Conservation (phyloP, 2,797 vertebrate species). For the Natrix natrix region DNA sequence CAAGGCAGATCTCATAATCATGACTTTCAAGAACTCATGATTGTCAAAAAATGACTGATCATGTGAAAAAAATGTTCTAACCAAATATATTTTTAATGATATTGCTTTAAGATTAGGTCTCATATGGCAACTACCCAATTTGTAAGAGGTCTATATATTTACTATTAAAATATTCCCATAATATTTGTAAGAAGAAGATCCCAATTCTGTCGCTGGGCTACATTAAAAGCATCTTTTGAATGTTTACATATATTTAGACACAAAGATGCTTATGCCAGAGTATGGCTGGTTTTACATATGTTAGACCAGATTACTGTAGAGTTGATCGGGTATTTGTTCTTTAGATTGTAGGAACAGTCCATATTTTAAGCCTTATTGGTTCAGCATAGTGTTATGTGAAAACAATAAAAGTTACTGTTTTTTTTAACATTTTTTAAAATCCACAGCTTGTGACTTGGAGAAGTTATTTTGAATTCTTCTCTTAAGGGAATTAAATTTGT, state of each 20-base stretch:
- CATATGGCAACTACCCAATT: not conserved
- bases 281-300: not conserved
- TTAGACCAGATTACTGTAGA: not conserved
- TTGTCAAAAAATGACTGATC: not conserved
- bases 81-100: not conserved
- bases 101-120: not conserved
- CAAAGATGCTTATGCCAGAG: not conserved
- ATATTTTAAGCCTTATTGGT: not conserved
- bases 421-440: not conserved
- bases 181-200: not conserved
- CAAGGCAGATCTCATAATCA: conserved; percentile 12
- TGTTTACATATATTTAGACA: not conserved
- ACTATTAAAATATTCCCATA: conserved; percentile 10
- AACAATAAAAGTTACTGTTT: not conserved
- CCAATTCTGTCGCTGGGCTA: not conserved
- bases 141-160: not conserved
- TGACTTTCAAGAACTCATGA: not conserved
- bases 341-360: not conserved
- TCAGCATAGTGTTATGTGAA: not conserved
- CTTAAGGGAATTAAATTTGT: not conserved
- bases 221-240: not conserved
- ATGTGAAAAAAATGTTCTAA: conserved; percentile 5
- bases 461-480: not conserved
- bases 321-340: not conserved
- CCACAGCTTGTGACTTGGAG: not conserved